Percentiles rank a stretch among this genome's conserved stretches.
These are phyloP conservation scores for Delphinus delphis DNA, from an alignment of 2,113 vertebrate genomes.

Conservation along the genomic window DNA sequence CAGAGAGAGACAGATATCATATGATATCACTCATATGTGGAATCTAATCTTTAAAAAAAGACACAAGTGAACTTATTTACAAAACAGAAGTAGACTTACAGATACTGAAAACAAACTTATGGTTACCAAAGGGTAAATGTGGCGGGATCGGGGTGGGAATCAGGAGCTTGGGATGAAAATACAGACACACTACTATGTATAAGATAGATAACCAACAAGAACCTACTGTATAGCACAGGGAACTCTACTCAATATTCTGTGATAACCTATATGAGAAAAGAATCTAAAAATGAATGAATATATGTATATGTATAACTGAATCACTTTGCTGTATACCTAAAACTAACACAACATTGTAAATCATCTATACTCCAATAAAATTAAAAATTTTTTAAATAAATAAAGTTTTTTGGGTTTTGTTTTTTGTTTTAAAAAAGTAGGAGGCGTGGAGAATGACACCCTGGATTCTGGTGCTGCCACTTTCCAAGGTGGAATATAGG, in stretches of 20 bases:
- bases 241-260: not conserved
- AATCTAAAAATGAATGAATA: not conserved
- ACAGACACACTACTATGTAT: too few relatives aligned
- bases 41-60: too few relatives aligned
- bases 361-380: not conserved
- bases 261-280: not conserved
- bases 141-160: too few relatives aligned
- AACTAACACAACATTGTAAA: not conserved
- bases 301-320: not conserved
- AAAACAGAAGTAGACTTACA: too few relatives aligned
- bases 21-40: too few relatives aligned
- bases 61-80: too few relatives aligned
- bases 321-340: not conserved
- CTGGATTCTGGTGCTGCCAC: not conserved
- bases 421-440: not conserved
- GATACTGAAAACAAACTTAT: too few relatives aligned
- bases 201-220: too few relatives aligned
- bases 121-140: too few relatives aligned
- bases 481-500: not conserved
- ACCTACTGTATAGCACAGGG: not conserved
- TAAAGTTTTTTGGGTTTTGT: rapidly evolving
- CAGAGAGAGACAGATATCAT: too few relatives aligned
- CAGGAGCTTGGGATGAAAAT: too few relatives aligned
- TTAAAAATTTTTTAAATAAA: not conserved
- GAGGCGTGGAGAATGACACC: not conserved